Conservation (phyloP, 1,140 invertebrate genomes). For the Microplitis mediator region DNA sequence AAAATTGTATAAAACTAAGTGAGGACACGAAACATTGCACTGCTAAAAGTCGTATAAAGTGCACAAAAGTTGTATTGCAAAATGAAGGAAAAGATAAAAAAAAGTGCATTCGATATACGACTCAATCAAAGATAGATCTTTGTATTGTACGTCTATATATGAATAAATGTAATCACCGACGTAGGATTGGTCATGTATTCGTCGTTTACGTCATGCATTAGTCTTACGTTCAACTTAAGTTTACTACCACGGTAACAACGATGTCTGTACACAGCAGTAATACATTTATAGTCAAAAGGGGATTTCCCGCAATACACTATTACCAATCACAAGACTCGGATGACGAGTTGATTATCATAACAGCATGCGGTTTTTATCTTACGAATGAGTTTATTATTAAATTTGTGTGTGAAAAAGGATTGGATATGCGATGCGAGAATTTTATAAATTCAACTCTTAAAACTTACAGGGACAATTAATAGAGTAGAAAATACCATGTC, state of each 20-base stretch:
- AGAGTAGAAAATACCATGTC: too few species aligned
- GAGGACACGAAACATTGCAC: too few species aligned
- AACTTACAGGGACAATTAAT: too few species aligned
- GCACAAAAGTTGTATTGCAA: not conserved
- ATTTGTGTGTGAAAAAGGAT: too few species aligned
- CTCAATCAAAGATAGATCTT: not conserved
- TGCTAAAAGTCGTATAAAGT: not conserved
- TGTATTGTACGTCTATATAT: not conserved
- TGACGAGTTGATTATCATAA: slow-evolving; percentile 1
- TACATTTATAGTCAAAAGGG: not conserved
- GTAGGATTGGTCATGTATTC: too few species aligned
- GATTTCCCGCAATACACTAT: slow-evolving; percentile 8
- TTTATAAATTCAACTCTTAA: too few species aligned
- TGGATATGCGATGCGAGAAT: too few species aligned
- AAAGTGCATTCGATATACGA: too few species aligned
- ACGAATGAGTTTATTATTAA: not conserved
- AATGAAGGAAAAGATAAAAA: not conserved
- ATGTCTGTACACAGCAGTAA: not conserved
- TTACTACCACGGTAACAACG: not conserved
- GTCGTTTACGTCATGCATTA: too few species aligned
- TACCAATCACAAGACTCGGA: slow-evolving; percentile 3
- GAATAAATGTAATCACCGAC: too few species aligned
- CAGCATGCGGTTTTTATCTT: not conserved
- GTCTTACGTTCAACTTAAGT: too few species aligned
- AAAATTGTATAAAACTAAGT: too few species aligned